Evolutionary conservation across 1,140 invertebrate species (phyloP).

Genomic region (Papilio polytes): DNA sequence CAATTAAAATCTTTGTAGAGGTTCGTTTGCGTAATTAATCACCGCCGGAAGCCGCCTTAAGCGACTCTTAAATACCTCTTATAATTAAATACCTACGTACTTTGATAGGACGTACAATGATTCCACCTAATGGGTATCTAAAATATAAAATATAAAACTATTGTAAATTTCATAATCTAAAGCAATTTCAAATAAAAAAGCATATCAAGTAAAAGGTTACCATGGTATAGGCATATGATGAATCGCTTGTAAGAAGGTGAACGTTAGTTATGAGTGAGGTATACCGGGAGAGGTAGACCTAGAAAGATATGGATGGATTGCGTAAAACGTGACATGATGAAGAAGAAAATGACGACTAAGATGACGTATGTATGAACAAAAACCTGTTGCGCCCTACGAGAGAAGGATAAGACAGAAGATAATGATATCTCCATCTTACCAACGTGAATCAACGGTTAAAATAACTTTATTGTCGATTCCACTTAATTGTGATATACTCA

Average conservation of each 20-base stretch:
- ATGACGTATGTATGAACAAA: too few species aligned
- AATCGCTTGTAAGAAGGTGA: too few species aligned
- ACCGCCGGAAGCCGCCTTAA: conserved; percentile 20
- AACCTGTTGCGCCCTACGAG: too few species aligned
- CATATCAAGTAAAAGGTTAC: too few species aligned
- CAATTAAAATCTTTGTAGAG: conserved; percentile 36
- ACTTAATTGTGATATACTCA: not conserved
- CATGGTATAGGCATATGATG: too few species aligned
- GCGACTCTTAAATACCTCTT: conserved; percentile 4
- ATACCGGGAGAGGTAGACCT: too few species aligned
- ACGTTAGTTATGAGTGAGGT: too few species aligned
- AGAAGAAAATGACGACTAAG: not conserved
- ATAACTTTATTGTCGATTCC: not conserved
- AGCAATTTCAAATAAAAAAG: not conserved
- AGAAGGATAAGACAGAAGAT: too few species aligned
- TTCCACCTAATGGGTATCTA: not conserved
- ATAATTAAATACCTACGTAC: conserved; percentile 1
- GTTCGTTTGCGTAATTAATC: conserved; percentile 28
- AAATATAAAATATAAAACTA: too few species aligned
- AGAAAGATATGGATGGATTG: too few species aligned
- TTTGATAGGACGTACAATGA: not conserved
- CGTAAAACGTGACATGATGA: too few species aligned
- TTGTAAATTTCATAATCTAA: not conserved
- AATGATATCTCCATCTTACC: too few species aligned
- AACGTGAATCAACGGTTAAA: not conserved